Conservation (phyloP, 2,797 vertebrate genomes). For the Vespertilio murinus region DNA sequence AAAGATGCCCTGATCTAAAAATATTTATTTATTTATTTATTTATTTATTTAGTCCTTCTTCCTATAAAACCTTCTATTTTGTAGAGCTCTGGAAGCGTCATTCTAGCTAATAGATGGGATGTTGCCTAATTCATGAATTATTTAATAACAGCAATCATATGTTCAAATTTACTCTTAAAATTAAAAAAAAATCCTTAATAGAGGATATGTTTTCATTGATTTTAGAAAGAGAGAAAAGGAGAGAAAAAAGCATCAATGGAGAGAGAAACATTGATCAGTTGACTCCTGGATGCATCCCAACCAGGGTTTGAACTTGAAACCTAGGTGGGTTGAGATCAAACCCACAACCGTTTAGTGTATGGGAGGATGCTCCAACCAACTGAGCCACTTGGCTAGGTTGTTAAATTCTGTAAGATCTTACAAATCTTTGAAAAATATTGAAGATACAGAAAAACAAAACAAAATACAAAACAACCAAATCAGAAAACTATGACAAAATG, state of each 20-base stretch:
- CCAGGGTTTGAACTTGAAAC: background rate
- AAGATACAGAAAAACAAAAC: background rate
- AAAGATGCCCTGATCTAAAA: background rate
- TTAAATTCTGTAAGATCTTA: background rate
- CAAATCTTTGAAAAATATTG: background rate
- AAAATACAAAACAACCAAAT: background rate
- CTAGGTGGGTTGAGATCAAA: background rate
- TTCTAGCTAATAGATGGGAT: background rate
- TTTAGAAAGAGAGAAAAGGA: background rate
- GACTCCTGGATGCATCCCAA: background rate
- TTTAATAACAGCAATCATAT: background rate
- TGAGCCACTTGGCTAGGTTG: background rate
- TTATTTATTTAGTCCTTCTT: too few relatives aligned
- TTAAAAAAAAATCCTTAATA: background rate
- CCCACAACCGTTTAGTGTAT: background rate
- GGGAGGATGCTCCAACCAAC: background rate
- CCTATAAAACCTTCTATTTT: background rate
- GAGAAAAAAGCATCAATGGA: background rate
- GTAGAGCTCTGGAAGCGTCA: too few relatives aligned
- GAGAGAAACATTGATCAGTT: background rate
- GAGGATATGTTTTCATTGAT: background rate
- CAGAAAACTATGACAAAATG: background rate
- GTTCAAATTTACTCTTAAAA: background rate
- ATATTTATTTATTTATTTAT: too few relatives aligned
- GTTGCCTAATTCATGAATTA: background rate